Evolutionary conservation across 2,888 invertebrate genomes (phyloP), one percentile per base, ranked within the genome.

Genomic region (Cheiracanthium punctorium): DNA sequence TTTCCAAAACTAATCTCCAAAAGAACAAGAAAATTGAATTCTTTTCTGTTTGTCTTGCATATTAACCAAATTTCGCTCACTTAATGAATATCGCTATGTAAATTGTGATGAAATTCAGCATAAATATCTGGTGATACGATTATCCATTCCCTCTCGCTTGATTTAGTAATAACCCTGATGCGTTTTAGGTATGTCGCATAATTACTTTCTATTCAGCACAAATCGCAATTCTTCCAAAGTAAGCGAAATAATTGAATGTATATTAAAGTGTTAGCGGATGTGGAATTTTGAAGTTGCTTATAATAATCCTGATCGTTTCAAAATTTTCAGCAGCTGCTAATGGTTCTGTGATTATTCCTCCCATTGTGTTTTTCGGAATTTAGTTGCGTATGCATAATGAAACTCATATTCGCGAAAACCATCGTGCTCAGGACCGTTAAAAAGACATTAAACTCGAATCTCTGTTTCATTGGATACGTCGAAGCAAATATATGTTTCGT

Each of bases 381-480:
- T 52, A 24, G 72, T 58, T 65, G 67, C 7, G 52, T 48, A 72
- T 77, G 43, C 73, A 77, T 77, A 84, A 77, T 77, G 76, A 30
- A 72, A 67, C 24, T 77, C 65, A 65, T 76, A 71, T 65, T 82
- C 76, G 71, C 71, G 58, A 33, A 65, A 32, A 64, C 72, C 33
- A 82, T 77, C 77, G 73, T 84, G 77, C 67, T 64, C 64, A 52
- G 33, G 77, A 84, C 72, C 82, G 82, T 84, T 84, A 84, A 77
- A 77, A 77, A 75, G 77, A 52, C 82, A 84, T 84, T 84, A 84
- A 77, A 73, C 73, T 71, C 82, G 28, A 82, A 82, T 82, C 58
- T n/a, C 70, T 37, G 64, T 71, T 82, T 82, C 37, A 82, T 82
- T 76, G 70, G 17, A 65, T 58, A 20, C 32, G 33, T 76, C 58